phyloP scores from a whole-genome alignment of 2,888 invertebrate genomes.

The Hecatera dysodea region DNA sequence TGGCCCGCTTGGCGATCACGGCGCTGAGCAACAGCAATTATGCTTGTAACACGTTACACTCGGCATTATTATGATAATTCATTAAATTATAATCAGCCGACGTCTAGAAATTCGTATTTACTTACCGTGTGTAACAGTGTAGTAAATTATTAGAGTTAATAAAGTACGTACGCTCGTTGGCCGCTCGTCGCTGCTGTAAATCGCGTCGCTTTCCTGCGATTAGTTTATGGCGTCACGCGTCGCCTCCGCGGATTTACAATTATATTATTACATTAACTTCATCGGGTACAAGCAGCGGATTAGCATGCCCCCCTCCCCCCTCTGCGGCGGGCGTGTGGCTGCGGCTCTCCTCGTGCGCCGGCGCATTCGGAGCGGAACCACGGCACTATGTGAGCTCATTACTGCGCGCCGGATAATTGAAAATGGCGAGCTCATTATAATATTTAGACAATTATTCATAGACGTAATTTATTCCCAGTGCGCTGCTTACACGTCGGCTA shows the following conservation, averaged over 20 bases:
- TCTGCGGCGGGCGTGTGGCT: neutral
- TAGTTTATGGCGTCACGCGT: slow-evolving; percentile 32
- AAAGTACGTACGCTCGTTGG: neutral
- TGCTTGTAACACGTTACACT: slow-evolving; percentile 17
- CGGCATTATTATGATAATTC: slow-evolving; percentile 17
- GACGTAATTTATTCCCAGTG: slow-evolving; percentile 70
- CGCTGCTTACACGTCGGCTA: slow-evolving; percentile 64
- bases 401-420: slow-evolving; percentile 74
- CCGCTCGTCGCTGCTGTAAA: neutral
- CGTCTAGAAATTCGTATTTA: slow-evolving; percentile 24
- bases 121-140: slow-evolving; percentile 3
- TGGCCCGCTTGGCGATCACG: slow-evolving; percentile 1
- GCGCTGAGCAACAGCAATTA: slow-evolving; percentile 9
- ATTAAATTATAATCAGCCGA: slow-evolving; percentile 22
- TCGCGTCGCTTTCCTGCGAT: slow-evolving; percentile 21
- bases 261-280: slow-evolving; percentile 21
- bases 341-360: slow-evolving; percentile 3
- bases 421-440: slow-evolving; percentile 79
- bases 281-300: slow-evolving; percentile 13
- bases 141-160: slow-evolving; percentile 10
- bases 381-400: slow-evolving; percentile 71
- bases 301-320: slow-evolving; percentile 19
- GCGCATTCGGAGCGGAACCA: slow-evolving; percentile 64
- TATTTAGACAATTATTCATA: slow-evolving; percentile 78
- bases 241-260: slow-evolving; percentile 14